These are phyloP conservation scores for Diacarnus erythraeanus DNA, from an alignment of 37 sponge, comb jelly and placozoan genomes.

Conservation along the genomic window DNA sequence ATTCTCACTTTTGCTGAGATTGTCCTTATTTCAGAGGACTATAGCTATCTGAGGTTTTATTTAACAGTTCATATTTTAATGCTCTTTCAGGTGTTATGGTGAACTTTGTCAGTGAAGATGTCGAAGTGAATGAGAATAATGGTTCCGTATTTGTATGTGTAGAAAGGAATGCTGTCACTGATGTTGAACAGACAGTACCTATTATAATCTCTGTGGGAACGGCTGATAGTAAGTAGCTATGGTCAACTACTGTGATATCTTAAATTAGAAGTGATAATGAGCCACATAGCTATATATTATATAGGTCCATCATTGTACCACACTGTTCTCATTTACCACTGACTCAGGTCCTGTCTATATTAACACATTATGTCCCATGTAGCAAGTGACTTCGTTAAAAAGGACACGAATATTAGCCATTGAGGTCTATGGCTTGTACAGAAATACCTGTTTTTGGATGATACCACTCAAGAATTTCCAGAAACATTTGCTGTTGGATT, in stretches of 20 bases:
- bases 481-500: slow-evolving; percentile 33
- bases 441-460: slow-evolving; percentile 41
- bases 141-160: slow-evolving; percentile 26
- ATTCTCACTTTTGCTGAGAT: too few relatives aligned
- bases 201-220: slow-evolving; percentile 1
- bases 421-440: slow-evolving; percentile 23
- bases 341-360: too few relatives aligned
- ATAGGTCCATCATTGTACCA: neutral
- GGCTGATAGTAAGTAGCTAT: neutral
- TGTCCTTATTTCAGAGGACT: too few relatives aligned
- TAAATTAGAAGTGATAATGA: too few relatives aligned
- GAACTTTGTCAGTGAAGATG: slow-evolving; percentile 5
- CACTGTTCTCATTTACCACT: neutral
- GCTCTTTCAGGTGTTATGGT: neutral
- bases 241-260: neutral
- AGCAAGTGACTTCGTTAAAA: slow-evolving; percentile 26
- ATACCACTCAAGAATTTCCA: slow-evolving; percentile 14
- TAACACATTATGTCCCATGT: too few relatives aligned
- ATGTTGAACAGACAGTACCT: neutral
- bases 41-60: neutral
- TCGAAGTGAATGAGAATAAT: slow-evolving; percentile 30
- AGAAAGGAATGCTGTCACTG: slow-evolving; percentile 1
- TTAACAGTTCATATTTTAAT: too few relatives aligned
- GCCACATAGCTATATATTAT: too few relatives aligned
- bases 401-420: neutral